phyloP scores from a whole-genome alignment of 2,888 invertebrate genomes.

The Athalia cordata region DNA sequence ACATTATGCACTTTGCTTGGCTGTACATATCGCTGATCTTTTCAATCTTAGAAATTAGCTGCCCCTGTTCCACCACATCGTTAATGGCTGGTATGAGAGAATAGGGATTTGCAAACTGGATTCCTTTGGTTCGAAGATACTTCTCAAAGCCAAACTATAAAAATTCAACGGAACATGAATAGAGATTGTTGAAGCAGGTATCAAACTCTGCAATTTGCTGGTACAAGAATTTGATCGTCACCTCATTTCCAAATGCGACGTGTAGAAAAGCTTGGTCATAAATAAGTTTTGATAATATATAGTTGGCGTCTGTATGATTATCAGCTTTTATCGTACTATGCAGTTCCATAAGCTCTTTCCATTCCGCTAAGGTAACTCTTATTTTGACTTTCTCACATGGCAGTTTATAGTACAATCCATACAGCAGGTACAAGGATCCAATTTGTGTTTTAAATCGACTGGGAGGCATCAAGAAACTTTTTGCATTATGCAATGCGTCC shows the following conservation, averaged over 20 bases:
- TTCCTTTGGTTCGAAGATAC: conserved; percentile 52
- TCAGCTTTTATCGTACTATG: conserved; percentile 61
- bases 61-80: conserved; percentile 55
- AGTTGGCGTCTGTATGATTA: conserved; percentile 68
- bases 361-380: conserved; percentile 62
- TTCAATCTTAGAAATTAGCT: conserved; percentile 56
- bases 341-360: conserved; percentile 61
- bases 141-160: conserved; percentile 65
- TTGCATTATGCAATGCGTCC: conserved; percentile 63
- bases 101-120: conserved; percentile 55
- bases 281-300: conserved; percentile 66
- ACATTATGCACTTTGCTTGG: conserved; percentile 47
- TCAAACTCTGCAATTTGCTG: neutral
- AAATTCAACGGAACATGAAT: conserved; percentile 31
- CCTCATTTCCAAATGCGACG: conserved; percentile 63
- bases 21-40: conserved; percentile 59
- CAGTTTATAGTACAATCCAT: conserved; percentile 68
- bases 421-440: conserved; percentile 66
- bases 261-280: conserved; percentile 62
- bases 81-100: conserved; percentile 58
- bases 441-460: conserved; percentile 62
- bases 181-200: neutral
- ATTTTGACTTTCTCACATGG: conserved; percentile 64
- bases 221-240: conserved; percentile 46
- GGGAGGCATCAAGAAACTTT: conserved; percentile 61